Base-by-base conservation (phyloP, 2,113 vertebrate genomes). In the Ciconia maguari region DNA sequence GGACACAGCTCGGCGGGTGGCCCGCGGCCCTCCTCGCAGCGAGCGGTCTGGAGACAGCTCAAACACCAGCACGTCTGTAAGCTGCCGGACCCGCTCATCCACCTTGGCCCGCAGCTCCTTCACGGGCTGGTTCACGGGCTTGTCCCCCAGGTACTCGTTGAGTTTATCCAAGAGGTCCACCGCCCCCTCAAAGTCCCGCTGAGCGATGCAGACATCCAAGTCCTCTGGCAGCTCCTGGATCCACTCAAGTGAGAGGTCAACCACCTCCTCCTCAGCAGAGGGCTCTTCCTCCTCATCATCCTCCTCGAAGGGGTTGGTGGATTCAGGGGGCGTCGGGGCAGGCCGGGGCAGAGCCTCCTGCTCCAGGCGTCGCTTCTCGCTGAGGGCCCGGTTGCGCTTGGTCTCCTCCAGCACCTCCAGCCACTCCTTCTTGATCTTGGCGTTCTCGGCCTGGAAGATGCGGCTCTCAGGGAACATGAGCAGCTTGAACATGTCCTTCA, bases 401-500 rank as follows among this genome's bases (percentile, higher is more conserved):
- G 99, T 99, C 81, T 99, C 99, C 34, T 99, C 99, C 96, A 99
- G 97, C 91, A 99, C 99, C 96, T 99, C 99, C 96, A 99, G 97
- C 99, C 99, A 99, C 97, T 99, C 99, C 64, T 99, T 99, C 96
- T 99, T 99, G 89, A 99, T 98, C 87, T 99, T 99, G 96, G 99
- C 99, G n/a, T 99, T 99, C 96, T 99, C 99, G 0, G 99, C 99
- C 97, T 99, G 99, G 90, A 99, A 99, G 93, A 99, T 99, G 83
- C 99, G 99, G 72, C 99, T 99, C 92, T 99, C 99, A 0, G 99
- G 99, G 97, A 99, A 99, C 99, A 99, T 99, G 10, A 99, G 99
- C 93, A 99, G 98, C 97, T 99, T 99, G 97, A 99, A 99, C 99
- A 99, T 99, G 98, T 99, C 99, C 95, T 99, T 99, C 99, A 99